These are phyloP conservation scores for human (Homo sapiens) DNA, from an alignment of 2,113 vertebrate species.

Conservation along the genomic window GRCh38 chr19:31320001-31320500, in stretches of 20 bases:
- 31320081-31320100: neutral
- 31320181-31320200: rapidly evolving
- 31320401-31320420: neutral
- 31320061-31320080: neutral
- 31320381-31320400: neutral
- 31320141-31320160: neutral
- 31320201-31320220: neutral
- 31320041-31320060: neutral
- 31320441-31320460: neutral
- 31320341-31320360: neutral
- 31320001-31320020: neutral
- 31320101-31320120: neutral
- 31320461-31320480: neutral
- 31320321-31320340: neutral
- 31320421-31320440: neutral
- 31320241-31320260: rapidly evolving
- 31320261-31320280: rapidly evolving
- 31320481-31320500: too few species aligned
- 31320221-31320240: neutral
- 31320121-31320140: neutral
- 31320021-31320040: neutral
- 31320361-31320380: neutral
- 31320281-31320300: neutral
- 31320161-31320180: neutral
- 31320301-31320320: rapidly evolving